These are phyloP conservation scores for Corythornis vintsioides DNA, from an alignment of 2,113 vertebrate species.

Conservation along the genomic window DNA sequence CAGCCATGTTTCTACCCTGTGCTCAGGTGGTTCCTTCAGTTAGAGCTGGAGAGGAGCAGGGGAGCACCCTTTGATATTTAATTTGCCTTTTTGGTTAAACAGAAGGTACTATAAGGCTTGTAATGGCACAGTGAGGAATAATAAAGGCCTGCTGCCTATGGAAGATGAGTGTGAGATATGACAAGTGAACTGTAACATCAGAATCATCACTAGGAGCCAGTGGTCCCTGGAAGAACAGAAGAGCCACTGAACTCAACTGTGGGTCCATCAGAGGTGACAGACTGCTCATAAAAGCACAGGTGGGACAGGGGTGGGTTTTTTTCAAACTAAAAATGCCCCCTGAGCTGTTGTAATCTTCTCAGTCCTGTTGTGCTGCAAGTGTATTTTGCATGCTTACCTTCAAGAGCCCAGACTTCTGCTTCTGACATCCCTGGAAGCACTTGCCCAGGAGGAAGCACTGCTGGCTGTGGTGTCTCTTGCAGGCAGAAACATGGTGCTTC, in stretches of 20 bases:
- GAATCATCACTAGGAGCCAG: background rate
- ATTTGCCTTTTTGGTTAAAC: background rate
- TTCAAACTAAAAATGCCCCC: background rate
- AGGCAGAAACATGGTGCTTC: background rate
- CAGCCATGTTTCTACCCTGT: background rate
- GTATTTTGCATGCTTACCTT: background rate
- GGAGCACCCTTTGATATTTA: background rate
- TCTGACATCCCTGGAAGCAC: background rate
- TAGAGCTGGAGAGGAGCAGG: background rate
- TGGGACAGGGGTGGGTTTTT: background rate
- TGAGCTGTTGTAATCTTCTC: background rate
- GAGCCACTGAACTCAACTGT: background rate
- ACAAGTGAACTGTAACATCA: background rate
- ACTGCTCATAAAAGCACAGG: background rate
- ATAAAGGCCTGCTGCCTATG: background rate
- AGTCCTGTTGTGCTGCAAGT: too few species aligned
- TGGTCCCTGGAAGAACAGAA: background rate
- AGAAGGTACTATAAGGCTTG: background rate
- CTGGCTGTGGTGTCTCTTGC: background rate
- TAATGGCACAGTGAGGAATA: rapidly evolving
- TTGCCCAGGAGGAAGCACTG: background rate
- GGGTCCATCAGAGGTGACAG: rapidly evolving
- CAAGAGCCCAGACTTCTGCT: background rate
- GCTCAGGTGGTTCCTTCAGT: background rate
- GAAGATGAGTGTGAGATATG: background rate